phyloP scores from a whole-genome alignment of 2,888 invertebrate species.

The Salpingus planirostris region DNA sequence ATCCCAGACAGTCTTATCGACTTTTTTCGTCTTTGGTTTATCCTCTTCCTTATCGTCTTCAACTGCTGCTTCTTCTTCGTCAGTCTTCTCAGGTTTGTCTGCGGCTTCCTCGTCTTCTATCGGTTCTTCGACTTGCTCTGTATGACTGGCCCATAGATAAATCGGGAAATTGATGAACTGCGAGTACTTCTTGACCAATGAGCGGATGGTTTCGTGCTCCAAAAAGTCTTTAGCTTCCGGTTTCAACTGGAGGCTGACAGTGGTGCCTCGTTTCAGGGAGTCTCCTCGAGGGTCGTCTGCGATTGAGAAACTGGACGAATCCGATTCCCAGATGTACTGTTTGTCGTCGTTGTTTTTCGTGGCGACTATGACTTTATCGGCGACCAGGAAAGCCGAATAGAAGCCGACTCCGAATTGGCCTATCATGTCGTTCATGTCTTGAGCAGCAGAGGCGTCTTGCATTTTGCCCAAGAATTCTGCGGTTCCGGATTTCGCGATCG shows the following conservation, averaged over 20 bases:
- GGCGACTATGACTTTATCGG: slow-evolving; percentile 91
- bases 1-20: slow-evolving; percentile 95
- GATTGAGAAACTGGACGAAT: slow-evolving; percentile 82
- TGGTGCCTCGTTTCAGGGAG: slow-evolving; percentile 69
- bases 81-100: slow-evolving; percentile 48
- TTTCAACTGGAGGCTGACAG: slow-evolving; percentile 76
- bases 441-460: slow-evolving; percentile 57
- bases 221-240: slow-evolving; percentile 95
- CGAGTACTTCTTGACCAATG: slow-evolving; percentile 93
- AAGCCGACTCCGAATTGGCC: slow-evolving; percentile 99
- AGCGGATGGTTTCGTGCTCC: slow-evolving; percentile 83
- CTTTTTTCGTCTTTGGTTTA: slow-evolving; percentile 73
- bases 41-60: slow-evolving; percentile 63
- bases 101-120: slow-evolving; percentile 44
- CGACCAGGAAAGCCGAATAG: slow-evolving; percentile 94
- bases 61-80: slow-evolving; percentile 52
- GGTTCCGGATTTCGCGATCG: slow-evolving; percentile 96
- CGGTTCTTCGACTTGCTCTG: slow-evolving; percentile 67
- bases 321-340: slow-evolving; percentile 98
- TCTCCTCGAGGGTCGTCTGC: slow-evolving; percentile 90
- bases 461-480: slow-evolving; percentile 92
- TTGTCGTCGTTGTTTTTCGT: slow-evolving; percentile 90
- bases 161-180: slow-evolving; percentile 99
- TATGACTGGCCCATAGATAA: slow-evolving; percentile 75
- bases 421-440: slow-evolving; percentile 93